These are phyloP conservation scores for Temnothorax nylanderi DNA, from an alignment of 1,140 invertebrate genomes.

Conservation along the genomic window DNA sequence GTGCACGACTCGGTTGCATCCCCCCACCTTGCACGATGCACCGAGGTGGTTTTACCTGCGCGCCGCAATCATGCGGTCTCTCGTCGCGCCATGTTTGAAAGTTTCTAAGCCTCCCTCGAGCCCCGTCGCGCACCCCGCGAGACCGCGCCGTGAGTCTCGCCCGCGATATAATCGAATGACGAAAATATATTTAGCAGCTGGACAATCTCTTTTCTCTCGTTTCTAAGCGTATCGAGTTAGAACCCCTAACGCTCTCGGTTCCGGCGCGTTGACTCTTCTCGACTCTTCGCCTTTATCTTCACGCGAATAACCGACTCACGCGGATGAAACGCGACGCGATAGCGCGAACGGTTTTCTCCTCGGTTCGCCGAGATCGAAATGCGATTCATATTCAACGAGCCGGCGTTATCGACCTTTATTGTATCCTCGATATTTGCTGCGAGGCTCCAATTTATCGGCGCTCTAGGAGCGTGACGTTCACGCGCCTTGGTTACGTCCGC, in stretches of 20 bases:
- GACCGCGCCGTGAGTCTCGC: too few relatives aligned
- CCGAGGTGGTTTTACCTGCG: constrained; percentile 20
- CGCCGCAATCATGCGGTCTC: not conserved
- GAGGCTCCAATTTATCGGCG: constrained; percentile 34
- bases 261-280: not conserved
- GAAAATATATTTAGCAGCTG: not conserved
- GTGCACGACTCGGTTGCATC: not conserved
- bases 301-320: not conserved
- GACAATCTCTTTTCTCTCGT: not conserved
- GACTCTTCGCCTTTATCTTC: not conserved
- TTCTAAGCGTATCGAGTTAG: not conserved
- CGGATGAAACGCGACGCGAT: not conserved
- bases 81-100: constrained; percentile 24
- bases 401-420: constrained; percentile 48
- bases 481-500: constrained; percentile 12
- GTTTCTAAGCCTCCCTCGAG: not conserved
- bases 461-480: constrained; percentile 34
- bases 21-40: not conserved
- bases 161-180: not conserved
- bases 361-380: constrained; percentile 25
- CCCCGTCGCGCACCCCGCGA: not conserved
- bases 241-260: not conserved
- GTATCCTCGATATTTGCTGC: constrained; percentile 46
- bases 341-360: not conserved
- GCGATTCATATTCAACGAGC: constrained; percentile 38